Evolutionary conservation across 1,140 invertebrate species (phyloP).

Genomic region (Mizuhopecten yessoensis): DNA sequence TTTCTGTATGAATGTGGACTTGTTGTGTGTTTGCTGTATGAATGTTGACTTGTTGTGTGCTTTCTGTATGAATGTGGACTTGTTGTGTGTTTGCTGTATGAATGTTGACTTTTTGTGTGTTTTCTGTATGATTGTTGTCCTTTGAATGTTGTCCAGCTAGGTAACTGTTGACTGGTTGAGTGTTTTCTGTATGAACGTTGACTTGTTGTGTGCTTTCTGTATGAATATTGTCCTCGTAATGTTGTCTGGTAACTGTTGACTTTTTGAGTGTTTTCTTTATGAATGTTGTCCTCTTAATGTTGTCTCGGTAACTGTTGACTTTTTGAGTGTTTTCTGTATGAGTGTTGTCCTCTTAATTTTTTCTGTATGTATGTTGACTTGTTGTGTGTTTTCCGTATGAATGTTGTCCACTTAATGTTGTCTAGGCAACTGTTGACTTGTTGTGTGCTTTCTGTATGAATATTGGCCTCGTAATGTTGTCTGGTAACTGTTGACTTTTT

Average conservation of each 20-base stretch:
- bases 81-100: too few species aligned
- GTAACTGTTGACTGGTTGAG: background rate
- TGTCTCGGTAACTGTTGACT: background rate
- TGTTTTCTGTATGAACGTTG: background rate
- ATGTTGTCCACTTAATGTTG: background rate
- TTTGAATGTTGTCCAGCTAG: too few species aligned
- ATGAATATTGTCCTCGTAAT: background rate
- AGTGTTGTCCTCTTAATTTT: too few species aligned
- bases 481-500: background rate
- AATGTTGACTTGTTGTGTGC: too few species aligned
- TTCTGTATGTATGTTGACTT: background rate
- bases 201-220: too few species aligned
- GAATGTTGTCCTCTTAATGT: background rate
- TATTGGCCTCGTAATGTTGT: too few species aligned
- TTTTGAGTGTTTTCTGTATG: background rate
- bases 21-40: too few species aligned
- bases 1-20: too few species aligned
- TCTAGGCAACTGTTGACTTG: background rate
- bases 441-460: too few species aligned
- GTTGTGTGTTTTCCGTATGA: background rate
- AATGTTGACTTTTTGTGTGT: background rate
- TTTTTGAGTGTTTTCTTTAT: background rate
- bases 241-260: background rate
- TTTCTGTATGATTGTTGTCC: too few species aligned
- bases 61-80: too few species aligned